Conservation (phyloP, 1,140 invertebrate species). For the Drosophila asahinai region DNA sequence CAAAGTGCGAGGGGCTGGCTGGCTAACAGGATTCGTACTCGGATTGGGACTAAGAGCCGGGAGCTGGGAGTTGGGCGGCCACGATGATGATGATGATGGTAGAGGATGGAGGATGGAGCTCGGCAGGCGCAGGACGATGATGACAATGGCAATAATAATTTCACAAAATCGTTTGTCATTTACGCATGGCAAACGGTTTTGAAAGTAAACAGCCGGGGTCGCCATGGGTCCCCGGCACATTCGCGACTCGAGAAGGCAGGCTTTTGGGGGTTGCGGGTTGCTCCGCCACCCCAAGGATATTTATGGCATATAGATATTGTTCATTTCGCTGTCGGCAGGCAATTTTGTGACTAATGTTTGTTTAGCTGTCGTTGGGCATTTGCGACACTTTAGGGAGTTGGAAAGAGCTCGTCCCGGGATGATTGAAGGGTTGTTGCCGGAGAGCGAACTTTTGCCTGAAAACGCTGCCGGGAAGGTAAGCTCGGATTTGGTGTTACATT, state of each 20-base stretch:
- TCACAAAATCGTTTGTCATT: constrained; percentile 83
- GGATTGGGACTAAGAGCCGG: constrained; percentile 48
- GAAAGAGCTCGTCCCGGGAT: background rate
- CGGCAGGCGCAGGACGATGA: constrained; percentile 38
- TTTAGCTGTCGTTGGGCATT: constrained; percentile 80
- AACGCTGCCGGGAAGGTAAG: background rate
- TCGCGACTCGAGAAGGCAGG: constrained; percentile 13
- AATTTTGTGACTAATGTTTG: constrained; percentile 83
- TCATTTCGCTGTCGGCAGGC: constrained; percentile 79
- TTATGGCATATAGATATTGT: constrained; percentile 79
- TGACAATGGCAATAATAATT: constrained; percentile 83
- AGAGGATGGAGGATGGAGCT: constrained; percentile 14
- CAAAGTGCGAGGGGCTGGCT: constrained; percentile 71
- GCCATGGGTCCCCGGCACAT: constrained; percentile 60
- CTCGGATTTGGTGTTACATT: background rate
- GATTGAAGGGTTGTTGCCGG: constrained; percentile 23
- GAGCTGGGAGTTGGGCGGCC: constrained; percentile 17
- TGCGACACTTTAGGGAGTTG: constrained; percentile 44
- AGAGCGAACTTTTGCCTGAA: constrained; percentile 1
- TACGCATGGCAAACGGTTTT: constrained; percentile 83
- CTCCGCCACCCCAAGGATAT: constrained; percentile 61
- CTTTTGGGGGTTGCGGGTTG: constrained; percentile 6
- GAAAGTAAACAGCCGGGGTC: constrained; percentile 80
- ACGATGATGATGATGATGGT: constrained; percentile 13
- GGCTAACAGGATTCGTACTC: constrained; percentile 39